These are phyloP conservation scores for Chrysina gloriosa DNA, from an alignment of 2,888 invertebrate species.

Conservation along the genomic window DNA sequence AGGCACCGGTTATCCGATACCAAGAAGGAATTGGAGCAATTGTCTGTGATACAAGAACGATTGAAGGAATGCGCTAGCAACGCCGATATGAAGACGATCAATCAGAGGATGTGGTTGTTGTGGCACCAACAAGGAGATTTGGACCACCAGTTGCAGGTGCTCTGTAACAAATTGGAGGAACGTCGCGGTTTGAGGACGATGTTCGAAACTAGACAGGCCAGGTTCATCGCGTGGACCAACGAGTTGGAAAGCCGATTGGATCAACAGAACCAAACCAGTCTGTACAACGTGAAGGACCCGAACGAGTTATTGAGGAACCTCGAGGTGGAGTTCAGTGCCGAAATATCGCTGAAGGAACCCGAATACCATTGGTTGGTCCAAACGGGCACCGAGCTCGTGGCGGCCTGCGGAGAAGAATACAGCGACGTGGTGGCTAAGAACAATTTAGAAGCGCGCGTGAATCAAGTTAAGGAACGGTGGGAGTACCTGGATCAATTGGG, in stretches of 20 bases:
- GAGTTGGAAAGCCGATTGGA: slow-evolving; percentile 76
- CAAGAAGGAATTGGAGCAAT: slow-evolving; percentile 74
- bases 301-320: slow-evolving; percentile 78
- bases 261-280: slow-evolving; percentile 68
- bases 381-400: slow-evolving; percentile 75
- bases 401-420: slow-evolving; percentile 74
- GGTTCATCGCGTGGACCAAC: slow-evolving; percentile 78
- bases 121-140: slow-evolving; percentile 85
- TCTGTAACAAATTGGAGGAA: slow-evolving; percentile 80
- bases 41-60: slow-evolving; percentile 82
- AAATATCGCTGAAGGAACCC: slow-evolving; percentile 79
- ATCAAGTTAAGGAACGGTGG: slow-evolving; percentile 78
- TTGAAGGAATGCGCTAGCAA: slow-evolving; percentile 87
- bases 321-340: slow-evolving; percentile 80
- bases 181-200: slow-evolving; percentile 76
- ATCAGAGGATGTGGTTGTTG: slow-evolving; percentile 81
- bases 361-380: slow-evolving; percentile 82
- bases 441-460: slow-evolving; percentile 69
- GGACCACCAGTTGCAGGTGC: slow-evolving; percentile 79
- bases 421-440: slow-evolving; percentile 71
- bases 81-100: slow-evolving; percentile 82
- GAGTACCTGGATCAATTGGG: slow-evolving; percentile 77
- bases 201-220: slow-evolving; percentile 75
- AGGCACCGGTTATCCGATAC: slow-evolving; percentile 71
- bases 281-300: slow-evolving; percentile 69